Evolutionary conservation across 2,797 vertebrate species (phyloP).

Genomic region (Dryobates pubescens): DNA sequence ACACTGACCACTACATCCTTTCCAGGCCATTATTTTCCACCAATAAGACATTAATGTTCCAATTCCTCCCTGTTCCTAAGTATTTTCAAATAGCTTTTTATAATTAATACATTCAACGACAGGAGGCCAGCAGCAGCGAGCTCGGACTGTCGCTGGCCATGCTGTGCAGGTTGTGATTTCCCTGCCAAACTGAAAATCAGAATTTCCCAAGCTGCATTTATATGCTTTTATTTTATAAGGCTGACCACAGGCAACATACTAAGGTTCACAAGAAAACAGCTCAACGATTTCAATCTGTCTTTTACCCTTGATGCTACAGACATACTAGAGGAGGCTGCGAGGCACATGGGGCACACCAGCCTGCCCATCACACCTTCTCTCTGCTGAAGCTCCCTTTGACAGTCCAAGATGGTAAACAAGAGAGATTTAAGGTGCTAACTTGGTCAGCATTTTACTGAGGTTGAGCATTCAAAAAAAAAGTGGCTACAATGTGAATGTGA

Average conservation of each 20-base stretch:
- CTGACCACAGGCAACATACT: background rate
- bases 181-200: background rate
- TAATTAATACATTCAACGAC: background rate
- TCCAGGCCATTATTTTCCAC: background rate
- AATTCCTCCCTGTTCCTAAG: background rate
- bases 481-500: background rate
- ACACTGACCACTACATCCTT: background rate
- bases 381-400: background rate
- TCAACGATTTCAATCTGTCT: background rate
- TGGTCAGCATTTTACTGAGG: background rate
- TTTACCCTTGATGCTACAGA: background rate
- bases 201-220: background rate
- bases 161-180: background rate
- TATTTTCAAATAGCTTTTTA: background rate
- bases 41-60: background rate
- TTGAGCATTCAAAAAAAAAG: background rate
- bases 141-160: background rate
- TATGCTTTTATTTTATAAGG: background rate
- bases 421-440: background rate
- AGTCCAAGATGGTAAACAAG: background rate
- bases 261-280: background rate
- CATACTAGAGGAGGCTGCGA: accelerated
- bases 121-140: background rate
- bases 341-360: background rate
- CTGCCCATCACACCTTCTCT: background rate